Evolutionary conservation across 2,888 invertebrate species (phyloP).

Genomic region (Cephus runcator): DNA sequence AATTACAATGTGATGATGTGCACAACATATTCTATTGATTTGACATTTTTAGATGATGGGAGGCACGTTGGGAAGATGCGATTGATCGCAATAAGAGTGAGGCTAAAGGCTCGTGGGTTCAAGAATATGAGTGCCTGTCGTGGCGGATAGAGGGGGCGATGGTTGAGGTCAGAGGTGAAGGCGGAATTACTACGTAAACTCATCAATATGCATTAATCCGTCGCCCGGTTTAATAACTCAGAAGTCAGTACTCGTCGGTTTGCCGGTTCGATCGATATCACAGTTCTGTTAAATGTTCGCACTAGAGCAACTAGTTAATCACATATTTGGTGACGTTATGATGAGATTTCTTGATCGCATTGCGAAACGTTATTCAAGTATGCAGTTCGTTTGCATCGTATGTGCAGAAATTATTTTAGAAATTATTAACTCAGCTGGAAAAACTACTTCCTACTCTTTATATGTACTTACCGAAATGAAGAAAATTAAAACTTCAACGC

Average conservation of each 20-base stretch:
- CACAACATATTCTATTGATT: not conserved
- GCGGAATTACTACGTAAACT: not conserved
- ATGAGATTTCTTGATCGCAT: not conserved
- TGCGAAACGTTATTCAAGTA: not conserved
- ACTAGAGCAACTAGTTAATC: not conserved
- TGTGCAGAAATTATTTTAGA: not conserved
- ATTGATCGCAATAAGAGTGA: not conserved
- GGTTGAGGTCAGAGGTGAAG: not conserved
- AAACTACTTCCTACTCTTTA: not conserved
- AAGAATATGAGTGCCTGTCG: not conserved
- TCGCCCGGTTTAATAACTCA: not conserved
- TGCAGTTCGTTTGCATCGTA: not conserved
- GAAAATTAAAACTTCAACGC: not conserved
- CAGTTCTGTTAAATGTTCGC: not conserved
- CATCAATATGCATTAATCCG: conserved; percentile 1
- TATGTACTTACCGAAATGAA: not conserved
- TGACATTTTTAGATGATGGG: not conserved
- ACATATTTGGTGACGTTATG: not conserved
- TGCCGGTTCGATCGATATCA: not conserved
- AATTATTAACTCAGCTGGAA: not conserved
- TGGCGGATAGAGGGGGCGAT: not conserved
- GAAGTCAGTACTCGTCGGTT: not conserved
- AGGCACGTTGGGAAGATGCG: not conserved
- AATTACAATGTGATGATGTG: not conserved
- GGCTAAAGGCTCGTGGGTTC: not conserved